Evolutionary conservation across 2,797 vertebrate genomes (phyloP).

Genomic region (Semotilus atromaculatus): DNA sequence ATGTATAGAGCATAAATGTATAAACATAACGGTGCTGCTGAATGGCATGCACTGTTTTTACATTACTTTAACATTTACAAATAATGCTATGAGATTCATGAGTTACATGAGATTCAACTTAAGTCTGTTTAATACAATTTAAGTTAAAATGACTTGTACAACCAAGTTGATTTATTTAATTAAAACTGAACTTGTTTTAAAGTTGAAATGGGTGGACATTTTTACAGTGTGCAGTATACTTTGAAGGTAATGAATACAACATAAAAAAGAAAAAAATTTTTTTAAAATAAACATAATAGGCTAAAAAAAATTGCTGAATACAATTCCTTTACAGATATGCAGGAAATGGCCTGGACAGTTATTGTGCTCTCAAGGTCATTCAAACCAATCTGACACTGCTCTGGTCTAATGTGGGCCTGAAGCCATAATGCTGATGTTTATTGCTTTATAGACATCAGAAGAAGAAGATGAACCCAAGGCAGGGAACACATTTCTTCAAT

Average conservation of each 20-base stretch:
- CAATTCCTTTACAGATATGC: background rate
- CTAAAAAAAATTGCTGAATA: background rate
- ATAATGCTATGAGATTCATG: background rate
- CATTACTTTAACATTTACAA: background rate
- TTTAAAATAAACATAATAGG: background rate
- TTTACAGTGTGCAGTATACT: background rate
- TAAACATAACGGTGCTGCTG: background rate
- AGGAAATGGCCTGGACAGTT: background rate
- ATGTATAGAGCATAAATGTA: background rate
- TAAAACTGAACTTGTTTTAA: background rate
- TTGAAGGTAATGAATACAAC: background rate
- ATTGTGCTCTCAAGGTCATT: conserved; percentile 9
- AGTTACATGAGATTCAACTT: background rate
- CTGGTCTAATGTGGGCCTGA: conserved; percentile 5
- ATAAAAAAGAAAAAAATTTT: no score
- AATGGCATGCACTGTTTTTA: background rate
- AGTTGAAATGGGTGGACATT: background rate
- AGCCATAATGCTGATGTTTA: conserved; percentile 30
- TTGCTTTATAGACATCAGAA: conserved; percentile 13
- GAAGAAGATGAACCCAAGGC: conserved; percentile 17
- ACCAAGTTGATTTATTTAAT: background rate
- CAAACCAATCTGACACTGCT: background rate
- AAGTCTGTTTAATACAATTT: background rate
- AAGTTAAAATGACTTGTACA: background rate
- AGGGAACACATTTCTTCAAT: conserved; percentile 15